Base-by-base conservation (phyloP, 1,140 invertebrate species). In the Potamilus streckersoni region DNA sequence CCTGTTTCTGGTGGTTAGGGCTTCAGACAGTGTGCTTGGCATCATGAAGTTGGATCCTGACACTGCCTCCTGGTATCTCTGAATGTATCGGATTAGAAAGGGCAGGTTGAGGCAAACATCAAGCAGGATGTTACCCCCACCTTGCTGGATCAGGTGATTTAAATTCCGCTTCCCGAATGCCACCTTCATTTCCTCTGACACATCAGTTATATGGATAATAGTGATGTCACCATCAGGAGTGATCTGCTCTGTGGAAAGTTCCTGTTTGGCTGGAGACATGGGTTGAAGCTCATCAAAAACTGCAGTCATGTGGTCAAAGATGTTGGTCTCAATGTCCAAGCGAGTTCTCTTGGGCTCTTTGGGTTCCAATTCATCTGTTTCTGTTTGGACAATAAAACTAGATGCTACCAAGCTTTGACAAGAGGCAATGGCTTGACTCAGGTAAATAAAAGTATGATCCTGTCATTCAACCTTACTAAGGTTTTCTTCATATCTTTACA, bases 41-140 rank as follows among this genome's bases (percentile, higher is more conserved):
- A 95, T 86, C 77, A 91, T 91, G 83, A 92, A 93, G 75, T 89
- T 91, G 86, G 92, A 94, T 83, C 93, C 93, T 83, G 90, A 92
- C 80, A 92, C 90, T 78, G 92, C 94, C 79, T 94, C 94, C 89
- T 92, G 93, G 87, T 93, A 93, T 82, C 94, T 93, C 69, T 92
- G 90, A 64, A 94, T 92, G 83, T 95, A 96, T 64, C 94, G 92
- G 69, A 93, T 93, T 27, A 97, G 91, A 80, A 94, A 93, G 0
- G 94, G 93, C 79, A 96, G 90, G 31, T 82, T 80, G 0, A 93
- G 90, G 86, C 95, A 96, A 79, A 95, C 92, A 79, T 95, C 93
- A 55, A 96, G 90, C n/a, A 96, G 88, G 20, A 93, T 93, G 79
- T 95, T 93, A 13, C 94, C 94, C n/a, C 94, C 95, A 80, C 93